These are phyloP conservation scores for Caranx melampygus DNA, from an alignment of 2,113 vertebrate species.

Conservation along the genomic window DNA sequence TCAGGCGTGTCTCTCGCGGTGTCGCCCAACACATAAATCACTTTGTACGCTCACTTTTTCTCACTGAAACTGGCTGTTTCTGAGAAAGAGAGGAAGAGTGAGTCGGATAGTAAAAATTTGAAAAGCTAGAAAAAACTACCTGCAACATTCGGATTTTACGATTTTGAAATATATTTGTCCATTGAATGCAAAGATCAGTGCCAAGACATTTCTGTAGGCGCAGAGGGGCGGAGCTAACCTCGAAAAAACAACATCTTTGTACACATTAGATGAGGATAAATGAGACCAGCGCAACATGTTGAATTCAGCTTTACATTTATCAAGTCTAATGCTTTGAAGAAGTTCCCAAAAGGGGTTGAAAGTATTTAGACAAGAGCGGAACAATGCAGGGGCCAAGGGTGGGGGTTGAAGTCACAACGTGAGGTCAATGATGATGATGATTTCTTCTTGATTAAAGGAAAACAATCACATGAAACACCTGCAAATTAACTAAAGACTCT, in stretches of 20 bases:
- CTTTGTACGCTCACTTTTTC: neutral
- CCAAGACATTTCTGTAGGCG: neutral
- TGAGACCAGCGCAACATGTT: slow-evolving; percentile 1
- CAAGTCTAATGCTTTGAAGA: slow-evolving; percentile 34
- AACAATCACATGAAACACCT: slow-evolving; percentile 10
- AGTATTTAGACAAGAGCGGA: slow-evolving; percentile 2
- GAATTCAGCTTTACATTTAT: slow-evolving; percentile 7
- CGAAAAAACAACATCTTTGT: slow-evolving; percentile 6
- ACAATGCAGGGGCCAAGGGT: neutral
- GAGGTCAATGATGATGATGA: neutral
- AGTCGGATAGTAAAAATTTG: neutral
- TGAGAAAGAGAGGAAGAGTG: neutral
- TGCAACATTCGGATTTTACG: neutral
- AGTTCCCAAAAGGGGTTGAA: slow-evolving; percentile 17
- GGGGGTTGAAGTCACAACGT: slow-evolving; percentile 2
- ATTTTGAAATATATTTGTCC: slow-evolving; percentile 4
- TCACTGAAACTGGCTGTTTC: neutral
- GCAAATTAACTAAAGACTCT: slow-evolving; percentile 6
- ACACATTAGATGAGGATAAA: slow-evolving; percentile 28
- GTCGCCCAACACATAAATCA: slow-evolving; percentile 13
- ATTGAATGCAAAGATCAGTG: slow-evolving; percentile 11
- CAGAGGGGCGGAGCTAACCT: neutral
- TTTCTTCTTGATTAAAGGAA: neutral
- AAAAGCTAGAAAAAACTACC: neutral
- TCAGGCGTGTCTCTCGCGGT: neutral